Evolutionary conservation across 1,140 invertebrate species (phyloP), one percentile per base, ranked within the genome.

Genomic region (Chelonus insularis): DNA sequence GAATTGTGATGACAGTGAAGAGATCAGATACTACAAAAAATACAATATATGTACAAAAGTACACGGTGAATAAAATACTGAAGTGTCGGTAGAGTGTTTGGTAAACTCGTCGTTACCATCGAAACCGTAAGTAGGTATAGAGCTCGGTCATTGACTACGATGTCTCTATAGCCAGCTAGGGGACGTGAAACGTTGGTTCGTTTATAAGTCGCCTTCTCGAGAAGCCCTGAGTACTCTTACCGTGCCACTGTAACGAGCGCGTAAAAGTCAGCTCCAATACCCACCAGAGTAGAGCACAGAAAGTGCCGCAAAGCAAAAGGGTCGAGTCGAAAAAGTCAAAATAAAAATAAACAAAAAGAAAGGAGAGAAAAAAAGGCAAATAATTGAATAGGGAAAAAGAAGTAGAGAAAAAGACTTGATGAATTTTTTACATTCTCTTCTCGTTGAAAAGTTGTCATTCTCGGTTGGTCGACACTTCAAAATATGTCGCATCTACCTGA

Each of bases 91-190:
- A 8, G 6, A 39, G 52, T 55, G 59, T 54, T 61, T 61, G 59
- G 50, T 55, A 61, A 61, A 61, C 59, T 61, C 25, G 50, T 37
- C 52, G 50, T 61, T 61, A 61, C 59, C 43, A 61, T 61, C 41
- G 59, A 61, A 61, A 61, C 59, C 16, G 48, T 61, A 61, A 55
- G 59, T 61, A 32, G 58, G 12, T 55, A 55, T 61, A 55, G 51
- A 55, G 32, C 18, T 29, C 50, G 37, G 48, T 39, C 51, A 61
- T 61, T 55, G 59, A 55, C 59, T 61, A 52, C 41, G 25, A 23
- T 20, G 32, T 39, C 47, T 20, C 34, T 21, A 32, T 16, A 29
- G 25, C 25, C 3, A 29, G 7, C n/a, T n/a, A 18, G 34, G 52
- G 11, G 34, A 55, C 18, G 34, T 37, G 9, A 14, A 51, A 32